Conservation (phyloP, 35 echinoderm and acorn worm genomes). For the Heliocidaris erythrogramma region DNA sequence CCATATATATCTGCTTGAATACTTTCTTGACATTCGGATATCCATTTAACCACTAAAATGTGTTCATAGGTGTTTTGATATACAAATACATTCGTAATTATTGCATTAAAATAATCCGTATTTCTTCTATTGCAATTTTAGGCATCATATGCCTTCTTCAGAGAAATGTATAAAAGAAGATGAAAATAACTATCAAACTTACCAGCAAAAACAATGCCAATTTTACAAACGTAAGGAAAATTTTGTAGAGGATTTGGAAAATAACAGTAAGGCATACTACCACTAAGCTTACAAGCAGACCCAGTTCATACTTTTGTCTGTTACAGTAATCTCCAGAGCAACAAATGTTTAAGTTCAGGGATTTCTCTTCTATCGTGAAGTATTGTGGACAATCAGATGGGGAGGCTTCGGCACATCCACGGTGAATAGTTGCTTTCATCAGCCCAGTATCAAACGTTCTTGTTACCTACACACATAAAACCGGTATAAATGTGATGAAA, state of each 20-base stretch:
- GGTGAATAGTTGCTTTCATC: not conserved
- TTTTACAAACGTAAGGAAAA: not conserved
- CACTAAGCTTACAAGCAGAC: not conserved
- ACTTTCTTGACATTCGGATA: too few species aligned
- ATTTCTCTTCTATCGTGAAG: not conserved
- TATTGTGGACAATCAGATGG: not conserved
- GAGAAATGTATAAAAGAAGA: not conserved
- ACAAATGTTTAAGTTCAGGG: not conserved
- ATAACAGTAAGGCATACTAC: not conserved
- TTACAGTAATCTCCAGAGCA: not conserved
- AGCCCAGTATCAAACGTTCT: not conserved
- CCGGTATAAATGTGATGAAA: not conserved
- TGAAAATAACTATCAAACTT: not conserved
- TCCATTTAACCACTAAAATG: too few species aligned
- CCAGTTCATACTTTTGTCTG: not conserved
- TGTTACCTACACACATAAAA: not conserved
- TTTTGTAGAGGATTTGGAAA: not conserved
- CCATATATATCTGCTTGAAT: too few species aligned
- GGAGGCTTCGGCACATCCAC: not conserved
- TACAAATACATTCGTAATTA: too few species aligned
- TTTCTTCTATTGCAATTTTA: too few species aligned
- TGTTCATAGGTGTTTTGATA: too few species aligned
- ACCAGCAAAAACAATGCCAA: not conserved
- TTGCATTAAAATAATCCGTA: too few species aligned
- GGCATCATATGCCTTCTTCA: not conserved